Evolutionary conservation across 64 coral and sea anemone species (phyloP), one percentile per base, ranked within the genome.

Genomic region (Exaiptasia diaphana): DNA sequence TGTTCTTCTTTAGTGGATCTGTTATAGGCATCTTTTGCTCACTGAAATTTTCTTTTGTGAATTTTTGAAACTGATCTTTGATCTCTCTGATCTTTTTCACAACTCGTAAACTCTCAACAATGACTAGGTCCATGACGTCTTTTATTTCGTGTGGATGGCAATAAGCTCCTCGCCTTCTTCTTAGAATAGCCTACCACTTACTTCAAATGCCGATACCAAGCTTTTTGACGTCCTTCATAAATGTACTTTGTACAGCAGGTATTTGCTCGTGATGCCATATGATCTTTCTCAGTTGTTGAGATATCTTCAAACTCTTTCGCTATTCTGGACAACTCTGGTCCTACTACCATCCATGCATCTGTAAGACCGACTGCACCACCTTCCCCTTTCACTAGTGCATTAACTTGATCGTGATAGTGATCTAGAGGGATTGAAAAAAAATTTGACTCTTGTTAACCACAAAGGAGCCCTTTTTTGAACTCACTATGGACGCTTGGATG

Each of bases 311-410:
- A 78, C 41, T 61, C 54, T 61, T 78, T 56, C 37, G 60, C 18
- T 54, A 78, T 78, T 76, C 73, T 35, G 53, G 73, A 29, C 30
- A 76, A 53, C 49, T 76, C 73, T 54, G 31, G 73, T 37, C 27
- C 73, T 54, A 50, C 73, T 6, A 37, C 73, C 50, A 77, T 77
- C 74, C 74, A 77, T 55, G 30, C 38, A 37, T 77, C 74, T 14
- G 74, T 77, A 20, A 77, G 50, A 14, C 73, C 71, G 71, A 75
- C 71, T 49, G 71, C 71, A 75, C 71, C 71, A 15, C 73, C 73
- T 11, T n/a, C n/a, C n/a, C 53, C 75, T 78, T 78, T 78, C n/a
- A 78, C 75, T 53, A 78, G 1, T 53, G 75, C 55, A 78, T 62
- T 78, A 18, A 77, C 74, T 55, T 55, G 74, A 4, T 77, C 74